These are phyloP conservation scores for Cyprinella venusta DNA, from an alignment of 2,797 vertebrate species.

Conservation along the genomic window DNA sequence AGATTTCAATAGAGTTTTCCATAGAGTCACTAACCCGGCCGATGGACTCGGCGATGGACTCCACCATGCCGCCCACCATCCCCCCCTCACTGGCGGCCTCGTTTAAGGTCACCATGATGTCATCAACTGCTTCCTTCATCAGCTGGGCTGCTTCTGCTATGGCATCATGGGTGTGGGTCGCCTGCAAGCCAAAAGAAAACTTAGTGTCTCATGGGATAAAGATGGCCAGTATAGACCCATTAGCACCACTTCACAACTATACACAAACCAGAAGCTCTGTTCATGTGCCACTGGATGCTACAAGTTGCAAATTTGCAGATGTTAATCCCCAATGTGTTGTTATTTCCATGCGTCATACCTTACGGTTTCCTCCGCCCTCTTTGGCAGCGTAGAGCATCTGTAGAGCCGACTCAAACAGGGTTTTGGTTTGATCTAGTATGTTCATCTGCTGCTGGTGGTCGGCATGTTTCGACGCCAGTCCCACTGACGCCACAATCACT, in stretches of 20 bases:
- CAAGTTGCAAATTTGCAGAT: neutral
- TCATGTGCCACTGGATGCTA: neutral
- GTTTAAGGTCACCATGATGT: conserved; percentile 97
- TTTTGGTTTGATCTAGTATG: conserved; percentile 96
- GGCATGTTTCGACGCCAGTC: conserved; percentile 89
- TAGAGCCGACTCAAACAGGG: conserved; percentile 92
- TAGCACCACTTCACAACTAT: neutral
- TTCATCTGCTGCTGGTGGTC: conserved; percentile 99
- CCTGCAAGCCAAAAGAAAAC: conserved; percentile 70
- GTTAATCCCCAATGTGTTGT: neutral
- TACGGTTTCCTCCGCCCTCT: conserved; percentile 97
- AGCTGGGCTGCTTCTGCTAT: conserved; percentile 93
- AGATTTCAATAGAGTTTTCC: no score
- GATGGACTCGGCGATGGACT: conserved; percentile 93
- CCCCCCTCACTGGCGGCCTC: conserved; percentile 97
- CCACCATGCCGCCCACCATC: conserved; percentile 97
- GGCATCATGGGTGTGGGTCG: conserved; percentile 92
- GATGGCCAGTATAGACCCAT: neutral
- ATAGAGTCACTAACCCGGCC: conserved; percentile 82
- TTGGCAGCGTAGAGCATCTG: conserved; percentile 99
- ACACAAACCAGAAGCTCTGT: neutral
- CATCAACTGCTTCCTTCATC: conserved; percentile 98
- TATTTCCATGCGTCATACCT: conserved; percentile 74
- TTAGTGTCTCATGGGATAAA: neutral
- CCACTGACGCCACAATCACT: conserved; percentile 90